phyloP scores from a whole-genome alignment of 2,113 vertebrate species.

The Triplophysa rosa region DNA sequence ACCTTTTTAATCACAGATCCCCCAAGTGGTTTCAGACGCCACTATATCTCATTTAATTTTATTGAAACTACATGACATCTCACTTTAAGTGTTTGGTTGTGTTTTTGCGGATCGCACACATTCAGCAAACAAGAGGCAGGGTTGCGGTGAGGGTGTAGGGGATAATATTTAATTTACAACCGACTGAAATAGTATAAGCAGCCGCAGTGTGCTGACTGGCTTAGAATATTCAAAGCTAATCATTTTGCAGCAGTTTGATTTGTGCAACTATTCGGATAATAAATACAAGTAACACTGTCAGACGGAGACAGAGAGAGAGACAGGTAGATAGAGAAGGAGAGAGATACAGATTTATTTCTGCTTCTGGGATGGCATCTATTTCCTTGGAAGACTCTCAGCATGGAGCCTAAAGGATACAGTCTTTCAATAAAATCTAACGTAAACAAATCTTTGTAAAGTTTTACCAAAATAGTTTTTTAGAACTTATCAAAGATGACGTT shows the following conservation, averaged over 20 bases:
- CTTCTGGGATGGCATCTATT: conserved; percentile 14
- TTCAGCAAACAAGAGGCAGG: not conserved
- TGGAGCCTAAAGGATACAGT: too few relatives aligned
- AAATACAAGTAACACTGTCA: conserved; percentile 66
- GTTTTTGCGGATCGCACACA: not conserved
- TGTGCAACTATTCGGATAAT: conserved; percentile 60
- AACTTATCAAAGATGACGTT: too few relatives aligned
- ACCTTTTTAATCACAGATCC: too few relatives aligned
- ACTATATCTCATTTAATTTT: not conserved
- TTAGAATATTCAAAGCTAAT: conserved; percentile 56
- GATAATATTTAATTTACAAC: conserved; percentile 41
- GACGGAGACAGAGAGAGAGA: conserved; percentile 12
- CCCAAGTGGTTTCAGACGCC: too few relatives aligned
- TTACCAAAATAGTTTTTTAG: too few relatives aligned
- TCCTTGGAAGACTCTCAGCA: not conserved
- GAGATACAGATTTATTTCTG: not conserved
- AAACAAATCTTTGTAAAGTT: too few relatives aligned
- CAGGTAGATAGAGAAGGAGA: conserved; percentile 4
- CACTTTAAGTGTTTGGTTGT: not conserved
- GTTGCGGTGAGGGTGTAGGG: not conserved
- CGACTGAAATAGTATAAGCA: not conserved
- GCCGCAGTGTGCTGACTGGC: conserved; percentile 50
- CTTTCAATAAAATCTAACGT: too few relatives aligned
- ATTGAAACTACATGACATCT: not conserved
- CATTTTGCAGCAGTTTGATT: conserved; percentile 59